Percentiles rank a stretch among this genome's conserved stretches.
Conservation (phyloP, 2,888 invertebrate genomes). For the Cybosia mesomella region DNA sequence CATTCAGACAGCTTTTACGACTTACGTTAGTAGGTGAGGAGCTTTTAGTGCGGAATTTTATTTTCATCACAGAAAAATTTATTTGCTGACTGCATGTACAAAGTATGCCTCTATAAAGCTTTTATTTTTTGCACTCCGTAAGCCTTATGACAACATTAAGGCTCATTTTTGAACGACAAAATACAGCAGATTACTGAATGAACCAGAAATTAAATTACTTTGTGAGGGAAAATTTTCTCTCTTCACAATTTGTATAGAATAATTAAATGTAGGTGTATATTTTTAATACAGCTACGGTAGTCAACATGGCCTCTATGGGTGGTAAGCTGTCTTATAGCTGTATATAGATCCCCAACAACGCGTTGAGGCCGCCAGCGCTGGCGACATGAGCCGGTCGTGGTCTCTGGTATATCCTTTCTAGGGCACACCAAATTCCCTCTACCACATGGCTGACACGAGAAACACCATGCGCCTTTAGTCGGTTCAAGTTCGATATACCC, state of each 20-base stretch:
- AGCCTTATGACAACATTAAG: neutral
- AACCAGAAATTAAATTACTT: neutral
- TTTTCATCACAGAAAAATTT: constrained; percentile 25
- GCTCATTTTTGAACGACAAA: neutral
- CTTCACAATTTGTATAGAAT: constrained; percentile 2
- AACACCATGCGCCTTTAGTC: too few species aligned
- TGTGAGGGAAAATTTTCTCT: neutral
- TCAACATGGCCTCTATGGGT: neutral
- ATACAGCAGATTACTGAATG: constrained; percentile 2
- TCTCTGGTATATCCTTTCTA: too few species aligned
- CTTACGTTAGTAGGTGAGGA: constrained; percentile 24
- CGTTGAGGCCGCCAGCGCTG: too few species aligned
- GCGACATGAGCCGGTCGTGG: too few species aligned
- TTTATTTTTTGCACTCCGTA: neutral
- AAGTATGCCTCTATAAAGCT: constrained; percentile 8
- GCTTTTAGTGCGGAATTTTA: constrained; percentile 27
- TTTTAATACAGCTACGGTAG: neutral
- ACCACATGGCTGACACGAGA: too few species aligned
- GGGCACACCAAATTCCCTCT: too few species aligned
- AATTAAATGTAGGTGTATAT: neutral
- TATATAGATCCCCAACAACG: too few species aligned
- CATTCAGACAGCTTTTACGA: constrained; percentile 25
- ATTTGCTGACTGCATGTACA: constrained; percentile 8
- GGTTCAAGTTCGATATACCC: too few species aligned
- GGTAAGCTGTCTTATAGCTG: neutral